A percentile compares a stretch with the other conserved stretches of the same genome.
Conservation (phyloP, 2,797 vertebrate genomes). For the Pangasius mekongensis region DNA sequence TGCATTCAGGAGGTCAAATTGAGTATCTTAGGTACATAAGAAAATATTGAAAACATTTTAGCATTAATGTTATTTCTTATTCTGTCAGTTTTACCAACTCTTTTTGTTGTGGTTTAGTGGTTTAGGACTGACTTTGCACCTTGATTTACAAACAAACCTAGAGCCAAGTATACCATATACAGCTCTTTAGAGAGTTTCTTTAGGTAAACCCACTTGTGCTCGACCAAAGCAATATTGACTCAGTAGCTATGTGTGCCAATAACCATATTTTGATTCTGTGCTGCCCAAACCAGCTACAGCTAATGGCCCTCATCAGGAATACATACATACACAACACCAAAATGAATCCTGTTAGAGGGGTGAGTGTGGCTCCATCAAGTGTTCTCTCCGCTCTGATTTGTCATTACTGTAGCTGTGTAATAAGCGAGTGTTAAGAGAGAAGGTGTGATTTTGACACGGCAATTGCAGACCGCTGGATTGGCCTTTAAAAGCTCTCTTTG, state of each 20-base stretch:
- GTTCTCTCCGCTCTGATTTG: conserved; percentile 72
- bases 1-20: neutral
- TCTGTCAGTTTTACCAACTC: neutral
- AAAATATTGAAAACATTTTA: neutral
- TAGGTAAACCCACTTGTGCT: neutral
- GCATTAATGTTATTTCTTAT: neutral
- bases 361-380: conserved; percentile 67
- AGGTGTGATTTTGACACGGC: conserved; percentile 74
- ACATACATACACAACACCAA: conserved; percentile 27
- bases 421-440: conserved; percentile 70
- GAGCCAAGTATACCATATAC: neutral
- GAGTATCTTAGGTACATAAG: neutral
- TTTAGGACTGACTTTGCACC: neutral
- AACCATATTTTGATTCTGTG: conserved; percentile 15
- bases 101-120: neutral
- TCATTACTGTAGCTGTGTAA: conserved; percentile 67
- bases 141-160: neutral
- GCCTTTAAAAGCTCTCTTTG: conserved; percentile 73
- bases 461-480: conserved; percentile 60
- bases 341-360: conserved; percentile 60
- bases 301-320: conserved; percentile 55
- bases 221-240: neutral
- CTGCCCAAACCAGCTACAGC: conserved; percentile 33
- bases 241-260: conserved; percentile 13
- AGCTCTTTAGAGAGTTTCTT: neutral